phyloP scores from a whole-genome alignment of 2,113 vertebrate genomes.

The Rhipidura dahli region DNA sequence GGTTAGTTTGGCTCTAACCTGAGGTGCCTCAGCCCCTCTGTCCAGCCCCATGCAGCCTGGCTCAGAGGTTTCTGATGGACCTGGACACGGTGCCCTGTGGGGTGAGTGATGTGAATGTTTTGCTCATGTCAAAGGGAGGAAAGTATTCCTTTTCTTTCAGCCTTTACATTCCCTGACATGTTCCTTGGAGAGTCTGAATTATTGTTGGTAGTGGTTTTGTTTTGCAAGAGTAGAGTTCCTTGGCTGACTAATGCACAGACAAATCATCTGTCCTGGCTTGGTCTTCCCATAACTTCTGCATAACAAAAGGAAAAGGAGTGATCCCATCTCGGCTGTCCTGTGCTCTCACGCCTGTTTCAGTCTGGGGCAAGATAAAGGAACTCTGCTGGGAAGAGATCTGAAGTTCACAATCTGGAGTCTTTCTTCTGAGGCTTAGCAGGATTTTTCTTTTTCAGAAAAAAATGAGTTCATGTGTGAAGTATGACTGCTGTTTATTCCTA shows the following conservation, averaged over 20 bases:
- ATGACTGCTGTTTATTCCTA: not conserved
- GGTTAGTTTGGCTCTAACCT: rapidly evolving
- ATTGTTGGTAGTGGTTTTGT: conserved; percentile 36
- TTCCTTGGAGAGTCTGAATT: conserved; percentile 4
- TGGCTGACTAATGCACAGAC: not conserved
- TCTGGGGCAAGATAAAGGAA: not conserved
- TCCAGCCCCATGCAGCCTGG: not conserved
- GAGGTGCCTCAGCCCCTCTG: not conserved
- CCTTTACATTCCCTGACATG: not conserved
- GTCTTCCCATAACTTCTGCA: not conserved
- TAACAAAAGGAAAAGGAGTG: not conserved
- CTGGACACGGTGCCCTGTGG: not conserved
- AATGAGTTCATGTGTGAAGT: not conserved
- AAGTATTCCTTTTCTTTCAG: not conserved
- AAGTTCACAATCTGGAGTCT: not conserved
- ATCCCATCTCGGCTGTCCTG: not conserved
- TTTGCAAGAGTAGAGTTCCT: conserved; percentile 34
- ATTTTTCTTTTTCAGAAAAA: not conserved
- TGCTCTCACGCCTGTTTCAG: not conserved
- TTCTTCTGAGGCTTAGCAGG: not conserved
- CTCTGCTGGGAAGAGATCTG: not conserved
- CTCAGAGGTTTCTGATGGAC: not conserved
- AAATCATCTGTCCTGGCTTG: conserved; percentile 20
- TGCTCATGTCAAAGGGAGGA: not conserved
- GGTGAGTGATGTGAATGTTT: not conserved